Evolutionary conservation across 2,113 vertebrate species (phyloP).

Genomic region (Notechis scutatus): DNA sequence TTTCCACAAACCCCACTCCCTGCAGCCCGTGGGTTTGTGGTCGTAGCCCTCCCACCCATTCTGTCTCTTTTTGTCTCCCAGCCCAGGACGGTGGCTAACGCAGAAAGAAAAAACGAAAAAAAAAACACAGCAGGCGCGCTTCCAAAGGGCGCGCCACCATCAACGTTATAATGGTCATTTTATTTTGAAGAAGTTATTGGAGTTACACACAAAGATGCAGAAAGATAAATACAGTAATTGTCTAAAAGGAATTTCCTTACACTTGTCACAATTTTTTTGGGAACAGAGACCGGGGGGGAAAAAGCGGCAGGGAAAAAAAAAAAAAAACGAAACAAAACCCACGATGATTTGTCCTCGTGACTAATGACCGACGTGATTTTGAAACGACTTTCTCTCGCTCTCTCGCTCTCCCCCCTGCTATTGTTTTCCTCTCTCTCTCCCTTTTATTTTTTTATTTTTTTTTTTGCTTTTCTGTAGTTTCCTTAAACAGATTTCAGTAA

Average conservation of each 20-base stretch:
- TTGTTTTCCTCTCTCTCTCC: slow-evolving; percentile 20
- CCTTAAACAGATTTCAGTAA: slow-evolving; percentile 27
- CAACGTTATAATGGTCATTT: slow-evolving; percentile 19
- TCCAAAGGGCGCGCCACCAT: fast-evolving
- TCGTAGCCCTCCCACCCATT: not conserved
- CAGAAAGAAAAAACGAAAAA: not conserved
- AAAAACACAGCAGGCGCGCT: fast-evolving
- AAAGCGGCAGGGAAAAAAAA: slow-evolving; percentile 28
- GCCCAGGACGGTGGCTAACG: no score
- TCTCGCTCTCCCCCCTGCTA: slow-evolving; percentile 39
- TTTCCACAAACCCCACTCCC: not conserved
- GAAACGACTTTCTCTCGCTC: not conserved
- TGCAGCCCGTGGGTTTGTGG: not conserved
- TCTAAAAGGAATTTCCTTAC: slow-evolving; percentile 49
- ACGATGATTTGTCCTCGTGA: not conserved
- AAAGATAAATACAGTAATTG: slow-evolving; percentile 67
- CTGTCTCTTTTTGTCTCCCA: not conserved
- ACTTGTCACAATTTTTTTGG: slow-evolving; percentile 34
- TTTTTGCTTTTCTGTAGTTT: slow-evolving; percentile 27
- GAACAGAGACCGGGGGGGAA: slow-evolving; percentile 28
- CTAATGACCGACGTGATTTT: not conserved
- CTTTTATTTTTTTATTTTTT: slow-evolving; percentile 24
- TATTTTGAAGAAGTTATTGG: slow-evolving; percentile 33
- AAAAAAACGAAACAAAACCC: no score
- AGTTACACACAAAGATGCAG: slow-evolving; percentile 66